phyloP scores from a whole-genome alignment of 2,113 vertebrate genomes.

The Myanophis thanlyinensis region DNA sequence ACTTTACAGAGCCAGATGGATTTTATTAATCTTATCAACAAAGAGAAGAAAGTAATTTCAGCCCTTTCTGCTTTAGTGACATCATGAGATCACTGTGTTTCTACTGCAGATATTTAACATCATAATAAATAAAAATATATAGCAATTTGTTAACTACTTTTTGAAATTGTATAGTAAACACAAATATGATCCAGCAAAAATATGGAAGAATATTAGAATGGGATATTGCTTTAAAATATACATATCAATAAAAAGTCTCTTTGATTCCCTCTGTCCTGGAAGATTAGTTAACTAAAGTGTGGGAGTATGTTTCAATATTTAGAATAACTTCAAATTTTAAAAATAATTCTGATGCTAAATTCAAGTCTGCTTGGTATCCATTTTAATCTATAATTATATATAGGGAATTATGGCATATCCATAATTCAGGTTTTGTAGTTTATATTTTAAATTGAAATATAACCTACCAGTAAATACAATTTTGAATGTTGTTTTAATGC shows the following conservation, averaged over 20 bases:
- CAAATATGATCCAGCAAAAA: background rate
- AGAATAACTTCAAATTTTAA: background rate
- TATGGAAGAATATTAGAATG: background rate
- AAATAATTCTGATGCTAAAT: background rate
- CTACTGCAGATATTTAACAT: background rate
- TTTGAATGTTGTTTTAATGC: background rate
- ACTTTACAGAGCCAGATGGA: background rate
- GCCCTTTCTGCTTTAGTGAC: background rate
- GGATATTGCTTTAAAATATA: background rate
- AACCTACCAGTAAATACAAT: background rate
- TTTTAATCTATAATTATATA: background rate
- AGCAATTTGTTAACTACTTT: background rate
- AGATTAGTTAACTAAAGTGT: background rate
- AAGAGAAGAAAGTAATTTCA: background rate
- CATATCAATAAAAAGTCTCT: background rate
- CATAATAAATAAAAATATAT: background rate
- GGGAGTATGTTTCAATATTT: background rate
- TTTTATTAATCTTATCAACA: background rate
- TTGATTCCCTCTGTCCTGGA: background rate
- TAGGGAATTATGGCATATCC: background rate
- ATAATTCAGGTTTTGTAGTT: background rate
- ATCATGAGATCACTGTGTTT: background rate
- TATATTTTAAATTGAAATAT: background rate
- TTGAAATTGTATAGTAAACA: background rate
- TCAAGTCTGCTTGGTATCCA: background rate